These are phyloP conservation scores for Gila robusta DNA, from an alignment of 2,797 vertebrate species.

Conservation along the genomic window DNA sequence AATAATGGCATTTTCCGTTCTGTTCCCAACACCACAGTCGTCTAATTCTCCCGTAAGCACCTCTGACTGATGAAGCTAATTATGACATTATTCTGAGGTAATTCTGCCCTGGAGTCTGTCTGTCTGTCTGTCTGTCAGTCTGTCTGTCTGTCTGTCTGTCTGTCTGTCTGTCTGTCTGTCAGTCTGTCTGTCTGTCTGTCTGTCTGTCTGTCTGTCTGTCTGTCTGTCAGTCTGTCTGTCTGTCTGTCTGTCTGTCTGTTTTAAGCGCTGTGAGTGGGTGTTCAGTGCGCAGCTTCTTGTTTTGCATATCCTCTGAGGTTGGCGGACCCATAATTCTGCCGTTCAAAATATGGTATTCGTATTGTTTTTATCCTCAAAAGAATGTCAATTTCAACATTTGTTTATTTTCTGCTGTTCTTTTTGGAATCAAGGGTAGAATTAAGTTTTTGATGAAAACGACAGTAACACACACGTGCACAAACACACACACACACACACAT, in stretches of 20 bases:
- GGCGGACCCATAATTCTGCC: conserved; percentile 9
- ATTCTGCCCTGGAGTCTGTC: conserved; percentile 3
- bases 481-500: not conserved
- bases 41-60: not conserved
- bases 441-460: not conserved
- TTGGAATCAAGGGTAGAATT: not conserved
- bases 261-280: conserved; percentile 4
- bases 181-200: no score
- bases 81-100: not conserved
- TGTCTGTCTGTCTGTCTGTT: not conserved
- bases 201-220: no score
- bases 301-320: conserved; percentile 10
- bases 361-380: conserved; percentile 1
- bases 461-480: not conserved
- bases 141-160: no score
- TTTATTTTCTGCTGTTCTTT: not conserved
- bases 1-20: not conserved
- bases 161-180: no score
- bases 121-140: not conserved
- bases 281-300: not conserved
- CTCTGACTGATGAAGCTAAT: conserved; percentile 16
- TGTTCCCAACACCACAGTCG: not conserved
- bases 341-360: not conserved
- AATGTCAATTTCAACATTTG: not conserved
- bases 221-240: no score